A percentile compares a stretch with the other conserved stretches of the same genome.
Conservation (phyloP, 2,113 vertebrate species). For the Anas platyrhynchos region DNA sequence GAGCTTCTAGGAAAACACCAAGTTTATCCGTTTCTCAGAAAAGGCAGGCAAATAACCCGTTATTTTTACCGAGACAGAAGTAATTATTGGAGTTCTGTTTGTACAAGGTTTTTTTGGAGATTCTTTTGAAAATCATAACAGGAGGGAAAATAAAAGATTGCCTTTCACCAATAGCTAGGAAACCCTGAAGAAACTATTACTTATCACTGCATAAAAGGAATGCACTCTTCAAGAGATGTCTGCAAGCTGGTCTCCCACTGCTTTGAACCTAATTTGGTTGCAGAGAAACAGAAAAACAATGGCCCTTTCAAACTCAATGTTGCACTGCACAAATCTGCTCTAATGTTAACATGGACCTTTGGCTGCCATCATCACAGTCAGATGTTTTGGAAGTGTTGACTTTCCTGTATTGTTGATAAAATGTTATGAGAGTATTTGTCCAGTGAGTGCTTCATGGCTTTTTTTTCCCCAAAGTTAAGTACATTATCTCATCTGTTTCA, state of each 20-base stretch:
- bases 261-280: not conserved
- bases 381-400: constrained; percentile 4
- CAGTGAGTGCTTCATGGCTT: not conserved
- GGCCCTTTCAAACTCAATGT: not conserved
- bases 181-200: not conserved
- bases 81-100: constrained; percentile 1
- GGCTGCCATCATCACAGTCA: not conserved
- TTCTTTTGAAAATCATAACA: not conserved
- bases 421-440: not conserved
- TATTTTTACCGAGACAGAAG: not conserved
- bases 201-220: not conserved
- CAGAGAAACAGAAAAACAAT: constrained; percentile 3
- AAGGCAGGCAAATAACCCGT: not conserved
- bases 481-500: constrained; percentile 20
- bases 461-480: not conserved
- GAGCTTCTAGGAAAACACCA: not conserved
- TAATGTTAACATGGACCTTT: not conserved
- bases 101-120: not conserved
- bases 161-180: not conserved
- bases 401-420: constrained; percentile 11
- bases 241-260: not conserved
- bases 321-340: not conserved
- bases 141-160: not conserved
- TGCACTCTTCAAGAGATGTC: not conserved
- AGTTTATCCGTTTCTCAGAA: not conserved